Percentiles rank a stretch among this genome's conserved stretches.
phyloP scores from a whole-genome alignment of 1,140 invertebrate species.

The Anoplophora glabripennis region DNA sequence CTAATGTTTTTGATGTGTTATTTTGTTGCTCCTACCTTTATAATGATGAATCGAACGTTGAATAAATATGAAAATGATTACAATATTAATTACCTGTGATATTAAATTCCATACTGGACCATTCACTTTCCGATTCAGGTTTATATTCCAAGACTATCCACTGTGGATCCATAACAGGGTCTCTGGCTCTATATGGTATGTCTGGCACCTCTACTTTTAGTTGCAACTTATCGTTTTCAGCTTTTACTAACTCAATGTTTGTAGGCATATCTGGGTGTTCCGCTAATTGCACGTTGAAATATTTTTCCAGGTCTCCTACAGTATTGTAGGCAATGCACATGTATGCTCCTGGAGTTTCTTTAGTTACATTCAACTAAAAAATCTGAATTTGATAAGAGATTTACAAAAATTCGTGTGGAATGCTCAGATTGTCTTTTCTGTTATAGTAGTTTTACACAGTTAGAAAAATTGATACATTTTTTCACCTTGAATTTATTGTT shows the following conservation, averaged over 20 bases:
- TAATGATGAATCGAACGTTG: too few relatives aligned
- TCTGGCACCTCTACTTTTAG: conserved; percentile 43
- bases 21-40: too few relatives aligned
- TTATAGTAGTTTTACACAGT: too few relatives aligned
- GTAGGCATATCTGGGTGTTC: conserved; percentile 52
- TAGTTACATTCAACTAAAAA: conserved; percentile 50
- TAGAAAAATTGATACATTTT: too few relatives aligned
- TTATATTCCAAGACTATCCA: conserved; percentile 33
- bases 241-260: conserved; percentile 44
- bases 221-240: conserved; percentile 49
- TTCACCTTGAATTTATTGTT: too few relatives aligned
- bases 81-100: conserved; percentile 25
- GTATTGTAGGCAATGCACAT: conserved; percentile 54
- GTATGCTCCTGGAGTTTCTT: conserved; percentile 54
- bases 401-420: too few relatives aligned
- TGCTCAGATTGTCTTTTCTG: too few relatives aligned
- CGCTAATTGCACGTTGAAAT: conserved; percentile 52
- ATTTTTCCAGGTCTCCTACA: conserved; percentile 52
- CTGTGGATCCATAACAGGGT: conserved; percentile 24
- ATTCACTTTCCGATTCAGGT: conserved; percentile 21
- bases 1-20: too few relatives aligned
- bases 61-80: neutral
- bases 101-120: conserved; percentile 29
- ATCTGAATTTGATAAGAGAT: neutral
- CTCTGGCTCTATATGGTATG: conserved; percentile 10